phyloP scores from a whole-genome alignment of 2,113 vertebrate species.

The Upupa epops region DNA sequence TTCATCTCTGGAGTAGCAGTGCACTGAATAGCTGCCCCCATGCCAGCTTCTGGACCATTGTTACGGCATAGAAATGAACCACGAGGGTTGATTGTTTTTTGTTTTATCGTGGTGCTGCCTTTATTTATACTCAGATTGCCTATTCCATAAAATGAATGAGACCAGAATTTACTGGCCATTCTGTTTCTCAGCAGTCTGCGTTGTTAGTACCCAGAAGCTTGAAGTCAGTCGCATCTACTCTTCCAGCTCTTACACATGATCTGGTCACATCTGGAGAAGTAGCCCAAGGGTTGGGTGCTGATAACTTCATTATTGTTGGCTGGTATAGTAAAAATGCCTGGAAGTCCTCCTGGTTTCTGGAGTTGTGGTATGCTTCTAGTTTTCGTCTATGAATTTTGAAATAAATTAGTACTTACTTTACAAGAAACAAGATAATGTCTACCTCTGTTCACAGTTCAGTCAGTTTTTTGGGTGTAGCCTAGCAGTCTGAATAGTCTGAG shows the following conservation, averaged over 20 bases:
- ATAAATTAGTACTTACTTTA: neutral
- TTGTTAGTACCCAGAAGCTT: neutral
- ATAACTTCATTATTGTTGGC: neutral
- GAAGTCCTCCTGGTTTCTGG: neutral
- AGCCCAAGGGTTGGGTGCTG: neutral
- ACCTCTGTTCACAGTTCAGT: neutral
- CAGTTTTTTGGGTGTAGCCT: constrained; percentile 27
- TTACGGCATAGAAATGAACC: neutral
- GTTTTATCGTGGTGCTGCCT: neutral
- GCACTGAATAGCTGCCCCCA: neutral
- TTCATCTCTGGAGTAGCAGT: neutral
- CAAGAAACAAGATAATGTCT: constrained; percentile 1
- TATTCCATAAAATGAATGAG: neutral
- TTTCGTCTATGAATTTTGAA: neutral
- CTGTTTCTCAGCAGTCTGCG: neutral
- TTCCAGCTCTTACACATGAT: neutral
- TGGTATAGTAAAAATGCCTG: neutral
- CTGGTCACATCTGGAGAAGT: neutral
- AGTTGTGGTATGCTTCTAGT: neutral
- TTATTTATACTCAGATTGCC: neutral
- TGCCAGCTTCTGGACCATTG: neutral
- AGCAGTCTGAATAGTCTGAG: constrained; percentile 20
- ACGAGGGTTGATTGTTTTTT: neutral
- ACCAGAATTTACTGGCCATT: neutral
- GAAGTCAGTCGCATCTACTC: neutral